Base-by-base conservation (phyloP, 2,797 vertebrate genomes). In the Pseudochaenichthys georgianus region DNA sequence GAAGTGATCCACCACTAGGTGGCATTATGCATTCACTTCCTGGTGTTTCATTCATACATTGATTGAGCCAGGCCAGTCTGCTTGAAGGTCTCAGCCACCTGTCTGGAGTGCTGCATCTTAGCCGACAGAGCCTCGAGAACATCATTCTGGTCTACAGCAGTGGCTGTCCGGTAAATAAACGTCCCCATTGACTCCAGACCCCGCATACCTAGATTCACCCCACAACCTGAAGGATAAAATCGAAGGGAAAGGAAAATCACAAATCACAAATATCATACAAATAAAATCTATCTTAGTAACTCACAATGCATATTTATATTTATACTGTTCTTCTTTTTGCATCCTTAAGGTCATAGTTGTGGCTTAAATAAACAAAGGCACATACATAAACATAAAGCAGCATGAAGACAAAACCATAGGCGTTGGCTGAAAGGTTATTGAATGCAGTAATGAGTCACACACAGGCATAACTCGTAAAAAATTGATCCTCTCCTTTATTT, bases 101-200 rank as follows among this genome's bases (percentile, higher is more conserved):
- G 90, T 80, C 94, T 93, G 77, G 95, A 95, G 88, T 96, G 92
- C 77, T 88, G 89, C 81, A 95, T 96, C 90, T 96, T 96, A 48
- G 88, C 88, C 1, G 95, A 92, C 73, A 96, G 86, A 0, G 93
- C 94, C 79, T 96, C 94, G 17, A 95, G 90, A 42, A 96, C 72
- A n/a, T 95, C 93, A 3, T 88, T 96, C 88, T 94, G 94, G 91
- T 96, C 94, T 73, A 92, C 86, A 9, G 95, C 95, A 1, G 91
- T 95, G 42, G 94, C 94, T n/a, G 94, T 94, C 50, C 69, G 89
- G 80, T 96, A 95, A 90, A 96, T 94, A 46, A 96, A 96, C 15
- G 93, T 89, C 72, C 93, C 94, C 88, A 94, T 91, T 1, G 94
- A 95, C 89, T 96, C 94, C 75, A 96, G 91, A 16, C 95, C 94